Percentiles rank a stretch among this genome's conserved stretches.
Conservation (phyloP, 2,113 vertebrate genomes). For the Dolichallabes microphthalmus region DNA sequence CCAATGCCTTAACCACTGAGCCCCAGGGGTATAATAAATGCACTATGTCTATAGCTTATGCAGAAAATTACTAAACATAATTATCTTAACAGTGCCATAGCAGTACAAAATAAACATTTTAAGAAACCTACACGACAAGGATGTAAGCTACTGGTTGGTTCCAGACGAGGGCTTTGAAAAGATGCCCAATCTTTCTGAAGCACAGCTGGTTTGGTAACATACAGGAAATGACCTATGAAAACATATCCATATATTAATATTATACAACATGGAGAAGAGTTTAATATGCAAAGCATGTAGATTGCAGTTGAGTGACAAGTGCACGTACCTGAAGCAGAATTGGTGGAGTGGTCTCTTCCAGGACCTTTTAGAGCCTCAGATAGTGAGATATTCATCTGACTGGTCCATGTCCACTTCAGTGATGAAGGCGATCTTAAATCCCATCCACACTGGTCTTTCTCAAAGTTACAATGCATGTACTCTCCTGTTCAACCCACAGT, state of each 20-base stretch:
- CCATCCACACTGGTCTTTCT: constrained; percentile 64
- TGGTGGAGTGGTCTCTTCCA: constrained; percentile 81
- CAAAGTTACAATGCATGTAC: constrained; percentile 66
- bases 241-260: neutral
- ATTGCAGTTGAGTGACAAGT: neutral
- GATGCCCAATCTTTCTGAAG: constrained; percentile 65
- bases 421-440: constrained; percentile 53
- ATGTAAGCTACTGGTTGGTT: constrained; percentile 64
- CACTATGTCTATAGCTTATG: neutral
- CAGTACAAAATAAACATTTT: neutral
- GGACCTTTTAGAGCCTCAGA: constrained; percentile 61
- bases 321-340: constrained; percentile 72
- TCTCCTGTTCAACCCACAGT: constrained; percentile 38
- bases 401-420: constrained; percentile 64
- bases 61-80: neutral
- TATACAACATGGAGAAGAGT: neutral
- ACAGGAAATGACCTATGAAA: constrained; percentile 71
- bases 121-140: constrained; percentile 69
- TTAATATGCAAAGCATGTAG: neutral
- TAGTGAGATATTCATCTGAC: constrained; percentile 63
- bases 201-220: constrained; percentile 68
- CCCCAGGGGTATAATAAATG: no score
- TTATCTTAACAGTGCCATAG: neutral
- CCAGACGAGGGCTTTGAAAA: constrained; percentile 69
- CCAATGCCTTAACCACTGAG: no score